Base-by-base conservation (phyloP, 2,888 invertebrate genomes). In the Aspidiotus rigidus region DNA sequence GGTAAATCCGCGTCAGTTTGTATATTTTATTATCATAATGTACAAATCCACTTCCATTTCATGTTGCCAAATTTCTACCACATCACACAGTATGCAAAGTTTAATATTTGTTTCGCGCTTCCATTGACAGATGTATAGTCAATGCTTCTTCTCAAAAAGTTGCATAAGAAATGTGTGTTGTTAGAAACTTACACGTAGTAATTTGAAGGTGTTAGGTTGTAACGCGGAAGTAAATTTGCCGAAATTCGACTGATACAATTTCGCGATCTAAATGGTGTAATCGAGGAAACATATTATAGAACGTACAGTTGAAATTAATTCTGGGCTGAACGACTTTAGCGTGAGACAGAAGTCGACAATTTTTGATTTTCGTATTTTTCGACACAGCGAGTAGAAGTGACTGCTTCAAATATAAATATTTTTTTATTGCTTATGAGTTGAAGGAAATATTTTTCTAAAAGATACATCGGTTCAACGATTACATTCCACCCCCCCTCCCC, bases 1-100 rank as follows among this genome's bases (percentile, higher is more conserved):
- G 49, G 49, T 49, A 6, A 49, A 49, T 49, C 49, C 49, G 49
- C 49, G 49, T 49, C 49, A 49, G 49, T 49, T 49, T 49, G 49
- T 49, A 49, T 49, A 49, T 49, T 49, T 49, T 49, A 49, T 49
- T 49, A 49, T 49, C n/a, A 49, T 49, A 49, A 49, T 49, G 49
- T 49, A 49, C 49, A 49, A 49, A 49, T 49, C 49, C 49, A 49
- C 49, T 49, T 49, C 49, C 49, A 49, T 49, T 49, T 49, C 49
- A 49, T 49, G 49, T 49, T 49, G 49, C 49, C 49, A 49, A 49
- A 49, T 49, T 49, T 49, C 49, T 49, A 49, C 49, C 49, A 49
- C 49, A n/a, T 49, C 49, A 49, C 49, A 49, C 49, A 49, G 49
- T 49, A 49, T 49, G n/a, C 49, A 49, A 49, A 49, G 11, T 49